Evolutionary conservation across 2,113 vertebrate genomes (phyloP), one percentile per base, ranked within the genome.

Genomic region (Pachypanchax playfairii): DNA sequence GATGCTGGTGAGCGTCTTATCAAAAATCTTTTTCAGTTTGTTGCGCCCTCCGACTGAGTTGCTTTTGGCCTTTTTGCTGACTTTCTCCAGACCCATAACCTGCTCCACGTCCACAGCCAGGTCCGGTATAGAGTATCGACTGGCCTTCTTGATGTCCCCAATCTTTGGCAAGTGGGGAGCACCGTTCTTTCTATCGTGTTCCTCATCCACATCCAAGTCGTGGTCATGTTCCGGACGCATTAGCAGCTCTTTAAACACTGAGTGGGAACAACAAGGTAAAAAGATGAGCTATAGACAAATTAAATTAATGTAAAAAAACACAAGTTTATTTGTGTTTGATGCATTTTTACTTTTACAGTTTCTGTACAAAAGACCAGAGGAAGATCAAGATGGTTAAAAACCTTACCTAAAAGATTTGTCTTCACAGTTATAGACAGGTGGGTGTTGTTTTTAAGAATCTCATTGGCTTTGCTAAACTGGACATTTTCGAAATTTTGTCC

Each of bases 341-440:
- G 13, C 17, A 20, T 3, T 43, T n/a, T 2, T 7, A 10, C 18
- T 8, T 21, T 21, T 42, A 5, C 17, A 50, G 10, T 1, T 4
- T 9, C n/a, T n/a, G n/a, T n/a, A n/a, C n/a, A n/a, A 5, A 28
- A 29, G 29, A 3, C 2, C 14, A 20, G 29, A 42, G 5, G 28
- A 22, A 1, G n/a, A 41, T 20, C n/a, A 14, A 24, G 12, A 15
- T n/a, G 4, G 29, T 1, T n/a, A n/a, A n/a, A n/a, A n/a, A n/a
- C n/a, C n/a, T 92, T 89, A 99, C 97, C 97, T 90, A 99, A 93
- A 73, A 99, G 93, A 77, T 99, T 98, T 41, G 97, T 99, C 94
- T 98, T 99, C 94, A 99, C 97, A 96, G 96, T 98, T 93, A 99
- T 97, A 64, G 97, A 98, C 80, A 99, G 86, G 86, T 99, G 97